Evolutionary conservation across 2,113 vertebrate genomes (phyloP), one percentile per base, ranked within the genome.

Genomic region (Sorex fumeus): DNA sequence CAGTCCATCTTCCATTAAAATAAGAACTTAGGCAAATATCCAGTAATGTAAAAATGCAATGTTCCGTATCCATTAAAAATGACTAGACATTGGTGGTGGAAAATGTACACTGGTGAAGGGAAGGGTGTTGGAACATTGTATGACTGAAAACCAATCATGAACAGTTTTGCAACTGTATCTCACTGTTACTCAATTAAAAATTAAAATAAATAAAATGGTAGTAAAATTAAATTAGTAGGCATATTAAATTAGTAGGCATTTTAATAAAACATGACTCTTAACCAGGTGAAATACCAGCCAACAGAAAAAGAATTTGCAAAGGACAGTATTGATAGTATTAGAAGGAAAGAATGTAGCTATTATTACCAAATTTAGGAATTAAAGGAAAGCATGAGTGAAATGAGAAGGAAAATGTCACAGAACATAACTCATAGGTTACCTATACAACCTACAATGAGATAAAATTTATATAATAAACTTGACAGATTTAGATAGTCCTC

Each of bases 1-100:
- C 81, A 77, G 34, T 66, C 34, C 25, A 72, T 43, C 18, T 53
- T 34, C 23, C 23, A 71, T 66, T n/a, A 72, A 71, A 67, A 82
- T 60, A 69, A 40, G 57, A 89, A 76, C 81, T 62, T 92, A 81
- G 60, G 23, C 47, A 81, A 21, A 2, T 30, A 86, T 64, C 70
- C 64, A 28, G 15, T 47, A 62, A 19, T 77, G 53, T 76, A 70
- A 91, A 93, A 62, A 76, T 27, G 40, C 21, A n/a, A 32, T 53
- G 75, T 64, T 28, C 23, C 36, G 30, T 40, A 40, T n/a, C 45
- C 77, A 36, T 0, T 40, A 32, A 57, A 71, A 60, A 23, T 60
- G 2, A 53, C 8, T 53, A 40, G 40, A 40, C 40, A 40, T 40
- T 40, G 40, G 3, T 50, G 47, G 47, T 50, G 47, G 47, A 13